A percentile compares a stretch with the other conserved stretches of the same genome.
These are phyloP conservation scores for Tichodroma muraria DNA, from an alignment of 2,113 vertebrate species.

Conservation along the genomic window DNA sequence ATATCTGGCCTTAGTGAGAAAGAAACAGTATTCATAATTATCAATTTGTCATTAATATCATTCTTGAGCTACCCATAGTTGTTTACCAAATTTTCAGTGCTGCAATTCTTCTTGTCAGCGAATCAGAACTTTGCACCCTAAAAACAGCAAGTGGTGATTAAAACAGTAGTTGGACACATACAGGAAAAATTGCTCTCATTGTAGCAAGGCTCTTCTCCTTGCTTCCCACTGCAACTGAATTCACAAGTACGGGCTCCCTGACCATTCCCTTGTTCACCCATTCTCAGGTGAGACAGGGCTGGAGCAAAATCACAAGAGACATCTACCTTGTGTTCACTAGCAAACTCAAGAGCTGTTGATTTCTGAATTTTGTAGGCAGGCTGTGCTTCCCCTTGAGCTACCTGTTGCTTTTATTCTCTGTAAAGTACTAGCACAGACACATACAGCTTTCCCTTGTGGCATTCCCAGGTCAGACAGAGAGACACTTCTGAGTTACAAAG, in stretches of 20 bases:
- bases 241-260: not conserved
- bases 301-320: not conserved
- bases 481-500: slow-evolving; percentile 31
- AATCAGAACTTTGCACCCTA: not conserved
- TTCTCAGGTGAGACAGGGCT: not conserved
- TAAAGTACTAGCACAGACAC: not conserved
- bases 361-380: not conserved
- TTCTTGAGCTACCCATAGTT: not conserved
- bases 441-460: not conserved
- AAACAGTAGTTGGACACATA: not conserved
- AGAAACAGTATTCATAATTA: not conserved
- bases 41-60: not conserved
- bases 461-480: slow-evolving; percentile 9
- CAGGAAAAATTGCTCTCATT: not conserved
- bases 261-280: not conserved
- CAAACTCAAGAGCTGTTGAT: not conserved
- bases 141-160: not conserved
- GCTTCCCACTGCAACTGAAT: not conserved
- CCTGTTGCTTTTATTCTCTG: not conserved
- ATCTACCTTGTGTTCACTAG: not conserved
- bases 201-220: not conserved
- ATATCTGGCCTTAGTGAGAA: not conserved
- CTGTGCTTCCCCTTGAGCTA: not conserved
- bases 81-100: not conserved
- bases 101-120: not conserved